These are phyloP conservation scores for Petrocephalus sullivani DNA, from an alignment of 2,797 vertebrate genomes.

Conservation along the genomic window DNA sequence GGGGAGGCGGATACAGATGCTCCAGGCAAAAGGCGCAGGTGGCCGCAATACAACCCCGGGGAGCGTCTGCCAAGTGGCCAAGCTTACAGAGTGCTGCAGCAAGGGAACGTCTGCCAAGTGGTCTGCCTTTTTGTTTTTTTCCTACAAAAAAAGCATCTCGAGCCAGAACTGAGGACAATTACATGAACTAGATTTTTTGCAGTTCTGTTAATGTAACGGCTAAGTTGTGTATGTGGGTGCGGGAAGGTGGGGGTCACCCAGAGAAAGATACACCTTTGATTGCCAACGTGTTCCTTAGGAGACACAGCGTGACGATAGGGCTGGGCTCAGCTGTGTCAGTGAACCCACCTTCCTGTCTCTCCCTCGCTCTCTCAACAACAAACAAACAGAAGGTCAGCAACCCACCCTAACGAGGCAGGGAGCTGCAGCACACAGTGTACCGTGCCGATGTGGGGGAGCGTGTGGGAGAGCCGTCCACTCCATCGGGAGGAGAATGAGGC, in stretches of 20 bases:
- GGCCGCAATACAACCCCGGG: constrained; percentile 26
- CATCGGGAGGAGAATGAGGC: neutral
- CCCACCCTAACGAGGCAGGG: neutral
- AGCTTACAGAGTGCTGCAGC: neutral
- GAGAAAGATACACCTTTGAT: neutral
- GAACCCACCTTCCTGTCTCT: constrained; percentile 26
- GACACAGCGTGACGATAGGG: constrained; percentile 35
- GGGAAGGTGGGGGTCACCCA: neutral
- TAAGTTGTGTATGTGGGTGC: neutral
- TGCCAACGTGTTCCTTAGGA: constrained; percentile 43
- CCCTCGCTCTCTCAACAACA: neutral
- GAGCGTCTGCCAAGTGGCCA: constrained; percentile 40
- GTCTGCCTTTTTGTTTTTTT: neutral
- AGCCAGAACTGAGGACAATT: constrained; percentile 1
- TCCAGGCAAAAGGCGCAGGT: constrained; percentile 31
- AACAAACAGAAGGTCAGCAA: neutral
- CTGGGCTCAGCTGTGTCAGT: constrained; percentile 41
- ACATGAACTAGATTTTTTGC: neutral
- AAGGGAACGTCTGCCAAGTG: neutral
- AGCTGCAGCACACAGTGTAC: neutral
- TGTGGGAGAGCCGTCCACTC: neutral
- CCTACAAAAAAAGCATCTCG: neutral
- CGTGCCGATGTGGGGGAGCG: neutral
- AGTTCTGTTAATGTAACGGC: neutral
- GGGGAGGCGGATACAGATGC: constrained; percentile 45